phyloP scores from a whole-genome alignment of 2,888 invertebrate genomes.

The Leptothorax acervorum region DNA sequence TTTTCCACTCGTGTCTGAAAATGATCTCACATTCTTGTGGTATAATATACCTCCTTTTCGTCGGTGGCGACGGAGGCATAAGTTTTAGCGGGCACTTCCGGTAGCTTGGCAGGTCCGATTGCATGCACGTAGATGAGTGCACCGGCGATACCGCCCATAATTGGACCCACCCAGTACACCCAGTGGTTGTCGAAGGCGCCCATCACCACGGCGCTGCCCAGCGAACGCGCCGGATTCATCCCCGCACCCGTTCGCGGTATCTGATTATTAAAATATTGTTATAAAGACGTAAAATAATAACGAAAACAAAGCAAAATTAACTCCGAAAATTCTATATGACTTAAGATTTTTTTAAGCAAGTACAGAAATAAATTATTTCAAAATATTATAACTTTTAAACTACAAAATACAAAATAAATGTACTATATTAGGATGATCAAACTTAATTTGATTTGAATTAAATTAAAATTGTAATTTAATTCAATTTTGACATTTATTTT shows the following conservation, averaged over 20 bases:
- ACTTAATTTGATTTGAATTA: background rate
- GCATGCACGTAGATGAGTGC: slow-evolving; percentile 91
- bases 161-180: slow-evolving; percentile 97
- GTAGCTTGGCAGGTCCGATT: slow-evolving; percentile 83
- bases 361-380: background rate
- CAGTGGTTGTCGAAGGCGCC: slow-evolving; percentile 93
- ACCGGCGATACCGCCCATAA: slow-evolving; percentile 92
- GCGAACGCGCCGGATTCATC: slow-evolving; percentile 96
- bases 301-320: background rate
- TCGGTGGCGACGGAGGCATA: slow-evolving; percentile 85
- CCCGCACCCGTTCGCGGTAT: slow-evolving; percentile 92
- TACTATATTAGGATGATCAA: background rate
- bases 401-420: background rate
- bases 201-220: slow-evolving; percentile 94
- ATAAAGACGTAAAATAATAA: background rate
- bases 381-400: background rate
- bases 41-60: slow-evolving; percentile 84
- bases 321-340: background rate
- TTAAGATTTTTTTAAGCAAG: background rate
- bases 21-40: slow-evolving; percentile 47
- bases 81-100: slow-evolving; percentile 76
- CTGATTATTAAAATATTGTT: slow-evolving; percentile 78
- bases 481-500: background rate
- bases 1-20: slow-evolving; percentile 27
- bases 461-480: slow-evolving; percentile 8